Evolutionary conservation across 2,113 vertebrate genomes (phyloP), one percentile per base, ranked within the genome.

Genomic region (Caranx melampygus): DNA sequence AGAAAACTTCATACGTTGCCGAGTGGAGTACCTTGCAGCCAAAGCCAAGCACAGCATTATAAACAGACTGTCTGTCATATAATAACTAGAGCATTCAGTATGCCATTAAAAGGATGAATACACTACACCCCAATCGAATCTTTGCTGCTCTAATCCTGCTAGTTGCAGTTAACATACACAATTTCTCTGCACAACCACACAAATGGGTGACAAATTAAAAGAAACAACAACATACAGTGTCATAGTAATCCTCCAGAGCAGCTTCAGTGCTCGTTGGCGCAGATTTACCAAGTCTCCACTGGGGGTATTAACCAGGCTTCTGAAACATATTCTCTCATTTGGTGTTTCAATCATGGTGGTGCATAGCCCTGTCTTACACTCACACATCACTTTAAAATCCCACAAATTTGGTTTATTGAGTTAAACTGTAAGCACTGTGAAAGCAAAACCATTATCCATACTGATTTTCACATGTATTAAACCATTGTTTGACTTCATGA

Each of bases 1-100:
- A 90, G 76, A 92, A 91, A 89, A 78, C 75, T 70, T 81, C 67
- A 54, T 66, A 80, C 6, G 16, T 58, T 89, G 70, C 80, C 76
- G 45, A 83, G 16, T 16, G 75, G 68, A 82, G 75, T 52, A 70
- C 49, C 72, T 60, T 52, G 34, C 40, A 67, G 71, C 79, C 58
- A 74, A 69, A 72, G 69, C 26, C 58, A 12, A 47, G 40, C 35
- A 47, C 40, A 40, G 49, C 3, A 44, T 72, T 73, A 72, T 45
- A 31, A 80, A 58, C 63, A 67, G 8, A 5, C 26, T 44, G n/a
- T 10, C 34, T 54, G 49, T 49, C 37, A 18, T 26, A 51, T 35
- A 49, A 60, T 57, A 72, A 65, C 18, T 72, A 33, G 11, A 45
- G 45, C 15, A 9, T 12, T 42, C 40, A 34, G 31, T n/a, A 62